phyloP scores from a whole-genome alignment of 2,888 invertebrate genomes.

The Myopa tessellatipennis region DNA sequence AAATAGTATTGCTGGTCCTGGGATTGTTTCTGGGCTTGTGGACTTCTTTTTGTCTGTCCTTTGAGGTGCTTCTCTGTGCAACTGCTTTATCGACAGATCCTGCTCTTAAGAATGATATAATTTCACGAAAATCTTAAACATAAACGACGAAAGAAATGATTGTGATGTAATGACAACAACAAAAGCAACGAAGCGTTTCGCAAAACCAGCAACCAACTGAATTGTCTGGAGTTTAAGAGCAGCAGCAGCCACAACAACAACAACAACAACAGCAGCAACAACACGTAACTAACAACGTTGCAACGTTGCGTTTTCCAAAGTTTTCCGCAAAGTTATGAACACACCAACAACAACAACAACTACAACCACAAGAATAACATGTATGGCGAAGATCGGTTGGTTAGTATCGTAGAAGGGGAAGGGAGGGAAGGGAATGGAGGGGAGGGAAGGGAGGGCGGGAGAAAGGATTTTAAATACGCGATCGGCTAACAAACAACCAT shows the following conservation, averaged over 20 bases:
- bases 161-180: conserved; percentile 39
- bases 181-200: conserved; percentile 18
- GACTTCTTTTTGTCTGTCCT: too few species aligned
- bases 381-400: too few species aligned
- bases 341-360: conserved; percentile 35
- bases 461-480: conserved; percentile 39
- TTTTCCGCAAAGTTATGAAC: conserved; percentile 48
- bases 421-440: not conserved
- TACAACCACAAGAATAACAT: conserved; percentile 9
- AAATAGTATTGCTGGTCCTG: too few species aligned
- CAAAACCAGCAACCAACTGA: conserved; percentile 13
- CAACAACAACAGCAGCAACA: conserved; percentile 11
- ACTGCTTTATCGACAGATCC: too few species aligned
- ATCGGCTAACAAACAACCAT: conserved; percentile 36
- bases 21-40: too few species aligned
- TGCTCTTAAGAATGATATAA: too few species aligned
- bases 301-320: conserved; percentile 46
- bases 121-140: not conserved
- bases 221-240: conserved; percentile 42
- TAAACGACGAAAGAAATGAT: conserved; percentile 10
- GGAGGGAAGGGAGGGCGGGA: conserved; percentile 13
- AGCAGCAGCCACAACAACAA: conserved; percentile 20
- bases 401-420: not conserved
- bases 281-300: conserved; percentile 15
- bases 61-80: too few species aligned